phyloP scores from a whole-genome alignment of 2,113 vertebrate genomes.

The Psilopogon haemacephalus region DNA sequence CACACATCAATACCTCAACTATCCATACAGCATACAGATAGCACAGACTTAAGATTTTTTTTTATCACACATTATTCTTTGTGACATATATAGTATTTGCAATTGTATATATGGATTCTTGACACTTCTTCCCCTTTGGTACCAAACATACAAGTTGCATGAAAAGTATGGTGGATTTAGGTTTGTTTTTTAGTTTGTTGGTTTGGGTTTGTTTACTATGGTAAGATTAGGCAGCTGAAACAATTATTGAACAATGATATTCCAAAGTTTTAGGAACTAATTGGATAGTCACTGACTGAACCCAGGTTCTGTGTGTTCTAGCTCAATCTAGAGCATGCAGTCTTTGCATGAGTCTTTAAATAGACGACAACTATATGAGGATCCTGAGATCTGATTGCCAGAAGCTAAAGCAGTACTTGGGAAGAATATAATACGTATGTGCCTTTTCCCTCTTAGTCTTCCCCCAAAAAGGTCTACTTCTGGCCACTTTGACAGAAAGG shows the following conservation, averaged over 20 bases:
- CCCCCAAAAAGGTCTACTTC: neutral
- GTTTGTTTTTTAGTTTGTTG: neutral
- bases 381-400: neutral
- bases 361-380: neutral
- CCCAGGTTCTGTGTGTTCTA: neutral
- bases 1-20: neutral
- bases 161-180: neutral
- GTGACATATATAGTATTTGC: neutral
- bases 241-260: neutral
- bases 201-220: neutral
- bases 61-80: neutral
- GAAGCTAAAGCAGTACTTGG: neutral
- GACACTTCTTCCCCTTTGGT: neutral
- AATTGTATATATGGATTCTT: neutral
- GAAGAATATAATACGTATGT: neutral
- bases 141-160: neutral
- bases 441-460: neutral
- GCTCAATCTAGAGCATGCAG: neutral
- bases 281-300: neutral
- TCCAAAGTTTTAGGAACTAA: neutral
- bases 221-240: neutral
- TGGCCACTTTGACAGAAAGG: neutral
- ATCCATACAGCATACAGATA: neutral
- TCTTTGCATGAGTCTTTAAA: neutral
- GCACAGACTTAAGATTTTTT: neutral